Evolutionary conservation across 2,888 invertebrate genomes (phyloP), one percentile per base, ranked within the genome.

Genomic region (Campaea margaritaria): DNA sequence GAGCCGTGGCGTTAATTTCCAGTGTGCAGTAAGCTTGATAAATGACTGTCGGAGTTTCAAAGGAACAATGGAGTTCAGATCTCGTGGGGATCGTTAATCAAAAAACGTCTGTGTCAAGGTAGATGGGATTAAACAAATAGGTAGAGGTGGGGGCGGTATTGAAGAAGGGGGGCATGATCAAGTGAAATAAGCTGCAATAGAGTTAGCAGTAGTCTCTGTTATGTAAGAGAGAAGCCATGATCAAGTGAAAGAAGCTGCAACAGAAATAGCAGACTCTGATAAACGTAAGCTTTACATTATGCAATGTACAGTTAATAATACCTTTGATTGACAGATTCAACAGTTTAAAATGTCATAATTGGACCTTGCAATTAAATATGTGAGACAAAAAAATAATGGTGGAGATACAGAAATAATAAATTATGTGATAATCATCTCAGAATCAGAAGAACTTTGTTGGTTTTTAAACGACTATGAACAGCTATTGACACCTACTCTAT

Each of bases 1-100:
- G 75, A 67, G 72, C 81, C 79, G 64, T 62, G 60, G 75, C 81
- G 82, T 87, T 89, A 87, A 90, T 90, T 89, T 87, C 81, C 85
- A 84, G 80, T 78, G 83, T 81, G 82, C 84, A 79, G 87, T 89
- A 87, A 91, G 89, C 91, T 88, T 91, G 91, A 91, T 91, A 90
- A 91, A 91, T 89, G 89, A 86, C 83, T 81, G 86, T 80, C 84
- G 84, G 83, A 84, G 84, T 87, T 85, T 87, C 84, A 87, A 89
- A 88, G 85, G 87, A 85, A 89, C 89, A 89, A 89, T 87, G 80
- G 85, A 83, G 85, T 81, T 82, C 81, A 85, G 87, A 87, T 86
- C 87, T 81, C 77, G 58, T 68, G 73, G 81, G 68, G 82, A 74
- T 87, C 88, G 85, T 91, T 88, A 85, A 90, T 91, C 89, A 91